Evolutionary conservation across 2,113 vertebrate genomes (phyloP), one percentile per base, ranked within the genome.

Genomic region (Albula glossodonta): DNA sequence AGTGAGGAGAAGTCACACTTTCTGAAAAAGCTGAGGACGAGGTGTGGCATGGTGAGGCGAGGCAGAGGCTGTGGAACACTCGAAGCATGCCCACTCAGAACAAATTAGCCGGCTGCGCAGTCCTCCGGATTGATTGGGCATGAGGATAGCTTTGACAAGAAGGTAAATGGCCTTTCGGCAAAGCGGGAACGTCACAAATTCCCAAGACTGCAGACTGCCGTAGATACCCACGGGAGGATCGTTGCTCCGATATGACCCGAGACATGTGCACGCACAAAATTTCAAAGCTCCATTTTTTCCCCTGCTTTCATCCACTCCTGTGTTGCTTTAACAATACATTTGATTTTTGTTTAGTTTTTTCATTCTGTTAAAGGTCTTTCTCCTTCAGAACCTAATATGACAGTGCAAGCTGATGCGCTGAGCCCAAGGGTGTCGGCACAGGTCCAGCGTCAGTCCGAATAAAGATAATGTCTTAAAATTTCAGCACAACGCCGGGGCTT

Each of bases 371-470:
- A 77, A 52, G 51, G n/a, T 84, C 63, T 77, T 22, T 50, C 22
- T 84, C 49, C 6, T 51, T 77, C n/a, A 84, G 70, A 77, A 84
- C 1, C 83, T 70, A 77, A 84, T 66, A 52, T 84, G 63, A 53
- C 83, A 74, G 50, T 51, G n/a, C 48, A 2, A 51, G 63, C 15
- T 25, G 13, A 70, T 0, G 10, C 57, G 22, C 70, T 5, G 7
- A 8, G 25, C 51, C 66, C 51, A 2, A 31, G 51, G 83, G 51
- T 56, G 63, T 77, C 6, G 25, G 83, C 66, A 78, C 51, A 7
- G 3, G 49, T 78, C 66, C 6, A 31, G 66, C 66, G 6, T 51
- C 83, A 84, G 22, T 41, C 13, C 63, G 22, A 77, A 53, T 52
- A 78, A 83, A 15, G 0, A 57, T 66, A 5, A 78, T 11, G n/a